phyloP scores from a whole-genome alignment of 1,140 invertebrate genomes.

The Adoxophyes honmai region DNA sequence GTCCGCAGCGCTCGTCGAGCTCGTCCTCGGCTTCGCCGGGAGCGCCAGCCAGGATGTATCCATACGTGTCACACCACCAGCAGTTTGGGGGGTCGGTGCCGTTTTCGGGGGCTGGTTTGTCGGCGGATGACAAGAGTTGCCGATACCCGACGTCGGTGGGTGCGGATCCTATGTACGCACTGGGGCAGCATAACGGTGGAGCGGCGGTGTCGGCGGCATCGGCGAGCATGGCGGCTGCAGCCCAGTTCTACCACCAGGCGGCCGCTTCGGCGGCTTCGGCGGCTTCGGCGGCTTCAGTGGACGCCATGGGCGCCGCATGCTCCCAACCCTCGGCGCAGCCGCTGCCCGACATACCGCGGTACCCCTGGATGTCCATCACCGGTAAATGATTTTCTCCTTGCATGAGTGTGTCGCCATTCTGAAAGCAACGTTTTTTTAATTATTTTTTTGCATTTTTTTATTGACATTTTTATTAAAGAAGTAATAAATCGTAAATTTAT shows the following conservation, averaged over 20 bases:
- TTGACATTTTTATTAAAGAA: too few species aligned
- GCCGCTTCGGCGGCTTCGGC: slow-evolving; percentile 79
- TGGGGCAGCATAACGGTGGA: slow-evolving; percentile 87
- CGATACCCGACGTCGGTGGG: slow-evolving; percentile 84
- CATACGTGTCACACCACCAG: slow-evolving; percentile 81
- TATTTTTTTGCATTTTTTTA: too few species aligned
- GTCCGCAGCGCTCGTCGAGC: slow-evolving; percentile 68
- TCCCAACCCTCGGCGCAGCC: slow-evolving; percentile 81
- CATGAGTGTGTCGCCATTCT: slow-evolving; percentile 39
- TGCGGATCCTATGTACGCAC: slow-evolving; percentile 86
- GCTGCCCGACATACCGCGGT: slow-evolving; percentile 92
- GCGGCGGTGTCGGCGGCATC: slow-evolving; percentile 83
- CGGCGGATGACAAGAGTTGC: slow-evolving; percentile 87
- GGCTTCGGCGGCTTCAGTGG: slow-evolving; percentile 76
- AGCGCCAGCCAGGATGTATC: slow-evolving; percentile 82
- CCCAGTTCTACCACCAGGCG: slow-evolving; percentile 93
- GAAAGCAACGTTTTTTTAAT: slow-evolving; percentile 14
- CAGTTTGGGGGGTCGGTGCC: slow-evolving; percentile 75
- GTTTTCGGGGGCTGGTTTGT: slow-evolving; percentile 71
- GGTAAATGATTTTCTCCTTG: slow-evolving; percentile 82
- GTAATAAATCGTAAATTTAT: background rate
- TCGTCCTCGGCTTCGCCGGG: slow-evolving; percentile 72
- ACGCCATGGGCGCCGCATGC: slow-evolving; percentile 75
- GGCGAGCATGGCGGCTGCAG: slow-evolving; percentile 87
- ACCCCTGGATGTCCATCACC: slow-evolving; percentile 98